A percentile compares a stretch with the other conserved stretches of the same genome.
These are phyloP conservation scores for Siniperca chuatsi DNA, from an alignment of 2,113 vertebrate genomes.

Conservation along the genomic window DNA sequence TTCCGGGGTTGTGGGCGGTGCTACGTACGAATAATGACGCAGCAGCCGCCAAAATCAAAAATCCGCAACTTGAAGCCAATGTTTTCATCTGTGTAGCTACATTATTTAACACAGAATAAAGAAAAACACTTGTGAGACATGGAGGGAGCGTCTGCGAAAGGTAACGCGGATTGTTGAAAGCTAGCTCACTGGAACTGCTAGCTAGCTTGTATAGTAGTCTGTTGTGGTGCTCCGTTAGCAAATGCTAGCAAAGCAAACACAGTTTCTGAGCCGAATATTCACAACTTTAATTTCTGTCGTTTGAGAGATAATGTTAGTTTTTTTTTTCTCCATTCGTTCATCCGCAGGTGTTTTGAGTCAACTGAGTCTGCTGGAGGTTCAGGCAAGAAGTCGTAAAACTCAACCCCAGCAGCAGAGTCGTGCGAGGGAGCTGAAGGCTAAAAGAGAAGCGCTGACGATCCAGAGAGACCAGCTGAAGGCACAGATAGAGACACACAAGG, in stretches of 20 bases:
- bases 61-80: no score
- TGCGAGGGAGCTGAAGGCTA: slow-evolving; percentile 64
- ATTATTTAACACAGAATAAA: background rate
- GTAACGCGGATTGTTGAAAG: background rate
- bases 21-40: background rate
- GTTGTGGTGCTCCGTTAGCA: slow-evolving; percentile 11
- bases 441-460: slow-evolving; percentile 56
- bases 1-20: slow-evolving; percentile 61
- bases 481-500: slow-evolving; percentile 66
- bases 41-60: slow-evolving; percentile 66
- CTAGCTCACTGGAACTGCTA: background rate
- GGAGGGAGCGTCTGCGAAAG: slow-evolving; percentile 35
- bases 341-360: slow-evolving; percentile 75
- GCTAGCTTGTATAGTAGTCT: background rate
- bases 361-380: slow-evolving; percentile 71
- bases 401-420: slow-evolving; percentile 49
- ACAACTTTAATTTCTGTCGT: background rate
- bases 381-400: slow-evolving; percentile 29
- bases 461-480: slow-evolving; percentile 74
- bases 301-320: background rate
- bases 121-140: background rate
- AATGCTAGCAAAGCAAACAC: background rate
- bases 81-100: background rate
- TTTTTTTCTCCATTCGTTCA: background rate
- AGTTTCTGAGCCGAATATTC: background rate